Evolutionary conservation across 2,888 invertebrate genomes (phyloP).

Genomic region (Scaptomyza cyrtandrae): DNA sequence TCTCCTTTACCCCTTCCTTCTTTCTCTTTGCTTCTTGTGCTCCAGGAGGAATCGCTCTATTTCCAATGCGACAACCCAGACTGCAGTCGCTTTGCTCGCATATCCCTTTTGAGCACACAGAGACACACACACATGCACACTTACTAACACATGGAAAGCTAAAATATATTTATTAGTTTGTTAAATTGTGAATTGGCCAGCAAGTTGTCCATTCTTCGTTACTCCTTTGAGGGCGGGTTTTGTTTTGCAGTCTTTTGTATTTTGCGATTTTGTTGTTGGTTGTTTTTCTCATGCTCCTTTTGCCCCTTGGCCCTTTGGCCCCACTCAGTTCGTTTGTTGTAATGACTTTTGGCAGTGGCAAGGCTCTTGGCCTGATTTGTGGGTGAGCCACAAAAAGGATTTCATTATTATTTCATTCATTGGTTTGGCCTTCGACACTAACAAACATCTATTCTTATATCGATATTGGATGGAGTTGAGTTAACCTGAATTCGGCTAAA

Average conservation of each 20-base stretch:
- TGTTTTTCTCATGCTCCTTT: conserved; percentile 44
- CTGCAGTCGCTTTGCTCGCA: conserved; percentile 37
- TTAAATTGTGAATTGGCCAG: conserved; percentile 82
- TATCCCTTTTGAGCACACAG: neutral
- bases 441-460: neutral
- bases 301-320: conserved; percentile 46
- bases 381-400: conserved; percentile 44
- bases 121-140: conserved; percentile 21
- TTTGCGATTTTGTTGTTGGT: conserved; percentile 54
- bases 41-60: conserved; percentile 77
- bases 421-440: conserved; percentile 70
- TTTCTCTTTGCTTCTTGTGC: neutral
- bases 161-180: conserved; percentile 83
- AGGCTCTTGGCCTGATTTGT: conserved; percentile 40
- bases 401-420: conserved; percentile 73
- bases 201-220: conserved; percentile 44
- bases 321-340: conserved; percentile 51
- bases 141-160: conserved; percentile 71
- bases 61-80: conserved; percentile 55
- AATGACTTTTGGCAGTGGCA: conserved; percentile 69
- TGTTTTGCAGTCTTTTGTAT: conserved; percentile 46
- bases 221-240: conserved; percentile 14
- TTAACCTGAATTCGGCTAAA: neutral
- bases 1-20: neutral
- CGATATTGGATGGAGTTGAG: conserved; percentile 1